Evolutionary conservation across 2,888 invertebrate genomes (phyloP).

Genomic region (Watsonalla binaria): DNA sequence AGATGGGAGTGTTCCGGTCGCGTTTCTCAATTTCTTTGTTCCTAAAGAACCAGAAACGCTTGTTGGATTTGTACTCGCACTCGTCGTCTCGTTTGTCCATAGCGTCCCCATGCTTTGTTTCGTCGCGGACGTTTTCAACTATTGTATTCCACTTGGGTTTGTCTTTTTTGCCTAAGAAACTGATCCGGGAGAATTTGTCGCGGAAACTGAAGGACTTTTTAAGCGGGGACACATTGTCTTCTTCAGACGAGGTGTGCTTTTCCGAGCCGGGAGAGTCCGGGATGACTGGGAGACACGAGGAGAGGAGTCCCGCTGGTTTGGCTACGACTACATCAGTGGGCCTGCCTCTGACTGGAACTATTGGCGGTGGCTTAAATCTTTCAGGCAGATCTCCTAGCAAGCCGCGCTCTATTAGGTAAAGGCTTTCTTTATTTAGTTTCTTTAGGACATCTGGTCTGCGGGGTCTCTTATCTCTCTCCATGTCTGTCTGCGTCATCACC

Average conservation of each 20-base stretch:
- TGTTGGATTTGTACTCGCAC: constrained; percentile 48
- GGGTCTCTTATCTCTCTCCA: constrained; percentile 59
- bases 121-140: constrained; percentile 39
- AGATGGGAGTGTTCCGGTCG: constrained; percentile 41
- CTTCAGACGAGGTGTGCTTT: constrained; percentile 39
- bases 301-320: constrained; percentile 64
- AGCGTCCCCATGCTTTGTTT: constrained; percentile 8
- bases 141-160: constrained; percentile 51
- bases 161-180: constrained; percentile 55
- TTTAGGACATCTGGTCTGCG: constrained; percentile 57
- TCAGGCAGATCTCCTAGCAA: constrained; percentile 62
- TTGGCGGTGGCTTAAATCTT: constrained; percentile 54
- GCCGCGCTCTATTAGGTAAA: constrained; percentile 63
- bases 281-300: constrained; percentile 54
- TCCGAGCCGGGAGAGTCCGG: constrained; percentile 49
- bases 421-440: constrained; percentile 61
- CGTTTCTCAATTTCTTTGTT: constrained; percentile 53
- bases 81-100: constrained; percentile 25
- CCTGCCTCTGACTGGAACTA: constrained; percentile 49
- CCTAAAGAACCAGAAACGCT: constrained; percentile 67
- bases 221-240: constrained; percentile 49
- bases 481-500: constrained; percentile 57
- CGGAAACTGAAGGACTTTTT: constrained; percentile 70
- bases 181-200: constrained; percentile 58
- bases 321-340: constrained; percentile 59